Base-by-base conservation (phyloP, 2,113 vertebrate genomes). In the Notarius lentiginosus region DNA sequence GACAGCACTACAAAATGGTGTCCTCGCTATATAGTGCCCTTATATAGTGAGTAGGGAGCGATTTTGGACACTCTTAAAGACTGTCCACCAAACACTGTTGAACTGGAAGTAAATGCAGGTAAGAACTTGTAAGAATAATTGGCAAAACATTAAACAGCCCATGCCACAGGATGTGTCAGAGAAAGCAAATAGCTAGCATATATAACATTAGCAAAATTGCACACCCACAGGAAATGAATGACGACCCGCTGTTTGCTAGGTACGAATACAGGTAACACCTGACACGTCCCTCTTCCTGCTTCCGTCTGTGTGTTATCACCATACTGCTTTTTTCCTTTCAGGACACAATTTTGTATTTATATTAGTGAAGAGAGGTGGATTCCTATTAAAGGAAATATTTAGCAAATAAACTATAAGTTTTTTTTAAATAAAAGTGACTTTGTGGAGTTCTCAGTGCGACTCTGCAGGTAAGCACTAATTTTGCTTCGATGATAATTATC, bases 401-500 rank as follows among this genome's bases (percentile, higher is more conserved):
- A 5, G 14, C 2, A 30, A n/a, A 77, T 55, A 24, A 27, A 49
- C 6, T 24, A 5, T 12, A 51, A 41, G 41, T 53, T 18, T 20
- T 8, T 5, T 8, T 30, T 58, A 5, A 79, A 79, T 58, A 79
- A 79, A 61, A 41, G 56, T 1, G 79, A 81, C 9, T 12, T 2
- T 60, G 18, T 14, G 34, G 79, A 22, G 56, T 30, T 61, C 20
- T 24, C 30, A 51, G 56, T 80, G 56, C 51, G 4, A 60, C 18
- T 80, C 22, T 41, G 79, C 41, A 4, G 18, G 56, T 80, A 27
- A 80, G 4, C 56, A 80, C 56, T 47, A 34, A 61, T 61, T 47
- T 7, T 81, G 79, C 79, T 81, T 22, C 22, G 30, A 47, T 61
- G 30, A 80, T 80, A 80, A 80, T 60, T 27, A 81, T 81, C 79